phyloP scores from a whole-genome alignment of 2,888 invertebrate genomes.

The Horisme vitalbata region DNA sequence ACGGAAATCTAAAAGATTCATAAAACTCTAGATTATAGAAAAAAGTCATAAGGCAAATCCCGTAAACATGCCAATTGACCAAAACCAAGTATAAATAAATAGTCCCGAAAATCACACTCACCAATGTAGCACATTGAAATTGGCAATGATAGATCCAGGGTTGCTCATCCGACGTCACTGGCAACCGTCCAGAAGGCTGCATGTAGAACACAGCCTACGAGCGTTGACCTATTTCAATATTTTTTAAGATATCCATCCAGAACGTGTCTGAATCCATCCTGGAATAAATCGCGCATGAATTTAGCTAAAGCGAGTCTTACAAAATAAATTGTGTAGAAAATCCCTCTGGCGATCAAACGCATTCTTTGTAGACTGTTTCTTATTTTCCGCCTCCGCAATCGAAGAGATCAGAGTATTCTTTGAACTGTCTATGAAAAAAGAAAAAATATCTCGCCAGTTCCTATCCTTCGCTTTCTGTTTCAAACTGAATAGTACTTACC shows the following conservation, averaged over 20 bases:
- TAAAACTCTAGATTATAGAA: too few species aligned
- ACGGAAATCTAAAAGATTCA: too few species aligned
- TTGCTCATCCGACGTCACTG: conserved; percentile 23
- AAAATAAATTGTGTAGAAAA: conserved; percentile 43
- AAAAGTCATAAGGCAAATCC: too few species aligned
- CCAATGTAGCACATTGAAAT: conserved; percentile 38
- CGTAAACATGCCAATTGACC: too few species aligned
- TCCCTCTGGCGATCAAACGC: conserved; percentile 25
- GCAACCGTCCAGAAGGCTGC: conserved; percentile 18
- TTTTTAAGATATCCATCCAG: conserved; percentile 36
- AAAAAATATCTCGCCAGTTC: conserved; percentile 39
- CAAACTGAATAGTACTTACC: conserved; percentile 26
- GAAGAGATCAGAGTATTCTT: conserved; percentile 44
- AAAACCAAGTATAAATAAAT: conserved; percentile 26
- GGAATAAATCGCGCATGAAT: conserved; percentile 23
- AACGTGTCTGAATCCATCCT: conserved; percentile 13
- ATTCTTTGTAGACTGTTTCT: conserved; percentile 34
- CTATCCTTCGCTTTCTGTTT: conserved; percentile 32
- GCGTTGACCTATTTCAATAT: conserved; percentile 47
- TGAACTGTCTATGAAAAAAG: conserved; percentile 47
- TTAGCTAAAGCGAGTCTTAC: conserved; percentile 16
- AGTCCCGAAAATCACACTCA: conserved; percentile 15
- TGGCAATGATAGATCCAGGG: conserved; percentile 43
- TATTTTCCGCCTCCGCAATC: conserved; percentile 39
- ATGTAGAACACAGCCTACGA: conserved; percentile 62